These are phyloP conservation scores for Eilema depressum DNA, from an alignment of 2,888 invertebrate genomes.

Conservation along the genomic window DNA sequence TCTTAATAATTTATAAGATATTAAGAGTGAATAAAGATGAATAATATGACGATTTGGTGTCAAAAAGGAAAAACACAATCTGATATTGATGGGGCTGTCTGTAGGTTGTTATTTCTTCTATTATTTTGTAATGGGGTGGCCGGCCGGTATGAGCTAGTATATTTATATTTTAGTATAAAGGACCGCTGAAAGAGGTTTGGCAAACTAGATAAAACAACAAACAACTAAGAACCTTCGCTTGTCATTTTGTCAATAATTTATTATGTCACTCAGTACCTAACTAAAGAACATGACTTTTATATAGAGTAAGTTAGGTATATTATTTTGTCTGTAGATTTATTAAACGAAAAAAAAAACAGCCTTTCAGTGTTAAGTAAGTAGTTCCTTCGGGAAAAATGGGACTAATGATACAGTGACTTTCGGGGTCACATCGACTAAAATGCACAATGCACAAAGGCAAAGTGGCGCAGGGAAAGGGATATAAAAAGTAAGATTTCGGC, in stretches of 20 bases:
- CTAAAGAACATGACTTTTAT: background rate
- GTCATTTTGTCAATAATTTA: background rate
- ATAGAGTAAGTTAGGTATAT: background rate
- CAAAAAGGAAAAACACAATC: background rate
- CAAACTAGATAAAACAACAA: background rate
- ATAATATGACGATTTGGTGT: background rate
- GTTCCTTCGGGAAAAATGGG: too few species aligned
- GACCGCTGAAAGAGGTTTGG: background rate
- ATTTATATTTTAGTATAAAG: background rate
- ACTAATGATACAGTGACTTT: too few species aligned
- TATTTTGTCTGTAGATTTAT: background rate
- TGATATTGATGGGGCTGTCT: background rate
- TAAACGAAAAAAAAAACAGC: too few species aligned
- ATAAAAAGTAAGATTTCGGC: too few species aligned
- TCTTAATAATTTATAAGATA: too few species aligned
- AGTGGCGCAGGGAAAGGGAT: too few species aligned
- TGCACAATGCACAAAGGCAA: too few species aligned
- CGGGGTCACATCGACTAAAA: too few species aligned
- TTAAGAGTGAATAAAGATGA: too few species aligned
- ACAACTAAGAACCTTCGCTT: background rate
- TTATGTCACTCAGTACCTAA: background rate
- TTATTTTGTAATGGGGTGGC: background rate
- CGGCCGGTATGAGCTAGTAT: background rate
- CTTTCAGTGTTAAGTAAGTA: too few species aligned
- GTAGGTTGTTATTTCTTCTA: conserved; percentile 3